Conservation (phyloP, 2,888 invertebrate genomes). For the Zhengitettix transpicula region DNA sequence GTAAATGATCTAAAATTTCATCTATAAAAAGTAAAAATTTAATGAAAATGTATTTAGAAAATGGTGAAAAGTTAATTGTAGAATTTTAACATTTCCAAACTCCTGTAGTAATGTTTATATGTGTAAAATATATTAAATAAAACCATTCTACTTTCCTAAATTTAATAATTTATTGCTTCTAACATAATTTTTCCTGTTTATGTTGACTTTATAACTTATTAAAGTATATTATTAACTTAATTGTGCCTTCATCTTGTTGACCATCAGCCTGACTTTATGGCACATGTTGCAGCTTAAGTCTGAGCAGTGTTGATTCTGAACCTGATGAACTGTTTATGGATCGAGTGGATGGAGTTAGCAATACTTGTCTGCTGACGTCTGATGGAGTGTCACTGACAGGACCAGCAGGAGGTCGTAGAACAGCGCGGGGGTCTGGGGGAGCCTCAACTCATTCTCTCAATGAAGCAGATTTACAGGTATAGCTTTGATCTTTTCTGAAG, state of each 20-base stretch:
- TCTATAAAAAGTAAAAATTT: neutral
- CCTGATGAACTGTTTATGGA: slow-evolving; percentile 44
- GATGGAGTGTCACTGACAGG: slow-evolving; percentile 31
- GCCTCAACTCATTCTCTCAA: slow-evolving; percentile 61
- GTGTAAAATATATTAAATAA: neutral
- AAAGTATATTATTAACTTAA: neutral
- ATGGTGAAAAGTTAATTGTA: neutral
- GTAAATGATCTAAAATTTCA: neutral
- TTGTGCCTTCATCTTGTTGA: neutral
- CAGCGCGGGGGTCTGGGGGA: slow-evolving; percentile 6
- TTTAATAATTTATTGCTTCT: neutral
- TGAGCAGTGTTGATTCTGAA: slow-evolving; percentile 74
- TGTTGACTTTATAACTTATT: neutral
- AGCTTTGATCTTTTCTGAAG: no score
- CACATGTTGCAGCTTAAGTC: slow-evolving; percentile 43
- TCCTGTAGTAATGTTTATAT: no score
- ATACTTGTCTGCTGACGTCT: slow-evolving; percentile 29
- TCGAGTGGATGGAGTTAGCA: slow-evolving; percentile 28
- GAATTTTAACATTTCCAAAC: neutral
- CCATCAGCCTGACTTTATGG: no score
- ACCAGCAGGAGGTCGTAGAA: slow-evolving; percentile 26
- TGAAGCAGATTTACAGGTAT: slow-evolving; percentile 65
- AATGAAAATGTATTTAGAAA: no score
- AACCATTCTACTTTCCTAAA: no score
- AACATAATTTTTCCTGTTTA: neutral